A percentile compares a stretch with the other conserved stretches of the same genome.
Conservation (phyloP, 1,140 invertebrate genomes). For the Drosophila pandora region DNA sequence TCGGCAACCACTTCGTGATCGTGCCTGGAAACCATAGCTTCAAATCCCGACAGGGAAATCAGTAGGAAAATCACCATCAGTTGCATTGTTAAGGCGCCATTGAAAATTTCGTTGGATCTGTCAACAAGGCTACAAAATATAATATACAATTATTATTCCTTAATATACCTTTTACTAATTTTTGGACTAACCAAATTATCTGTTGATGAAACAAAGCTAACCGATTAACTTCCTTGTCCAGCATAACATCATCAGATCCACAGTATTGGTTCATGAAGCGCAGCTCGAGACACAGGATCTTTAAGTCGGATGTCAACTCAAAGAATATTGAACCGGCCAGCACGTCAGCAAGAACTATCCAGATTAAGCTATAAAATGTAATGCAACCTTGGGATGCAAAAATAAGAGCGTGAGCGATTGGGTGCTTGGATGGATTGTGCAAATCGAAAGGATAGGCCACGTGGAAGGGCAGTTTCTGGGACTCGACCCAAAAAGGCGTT, state of each 20-base stretch:
- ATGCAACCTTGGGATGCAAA: slow-evolving; percentile 19
- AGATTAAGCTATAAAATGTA: slow-evolving; percentile 13
- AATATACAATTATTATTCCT: not conserved
- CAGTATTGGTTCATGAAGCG: not conserved
- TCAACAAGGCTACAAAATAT: not conserved
- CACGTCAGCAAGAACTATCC: slow-evolving; percentile 23
- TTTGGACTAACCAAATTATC: slow-evolving; percentile 32
- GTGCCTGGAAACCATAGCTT: slow-evolving; percentile 23
- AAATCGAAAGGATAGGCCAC: slow-evolving; percentile 34
- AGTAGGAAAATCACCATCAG: slow-evolving; percentile 35
- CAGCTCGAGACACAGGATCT: slow-evolving; percentile 42
- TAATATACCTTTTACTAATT: not conserved
- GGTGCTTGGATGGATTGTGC: slow-evolving; percentile 38
- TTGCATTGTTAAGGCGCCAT: slow-evolving; percentile 34
- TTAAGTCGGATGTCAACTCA: slow-evolving; percentile 35
- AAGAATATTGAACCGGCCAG: slow-evolving; percentile 22
- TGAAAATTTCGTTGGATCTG: slow-evolving; percentile 48
- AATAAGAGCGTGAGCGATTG: slow-evolving; percentile 8
- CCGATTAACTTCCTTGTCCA: slow-evolving; percentile 14
- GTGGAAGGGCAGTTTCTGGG: slow-evolving; percentile 49
- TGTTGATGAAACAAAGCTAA: slow-evolving; percentile 37
- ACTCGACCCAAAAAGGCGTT: slow-evolving; percentile 33
- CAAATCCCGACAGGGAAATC: slow-evolving; percentile 47
- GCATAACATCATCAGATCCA: not conserved
- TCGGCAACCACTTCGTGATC: slow-evolving; percentile 33